Evolutionary conservation across 1,140 invertebrate genomes (phyloP).

Genomic region (Stenopsyche tienmushanensis): DNA sequence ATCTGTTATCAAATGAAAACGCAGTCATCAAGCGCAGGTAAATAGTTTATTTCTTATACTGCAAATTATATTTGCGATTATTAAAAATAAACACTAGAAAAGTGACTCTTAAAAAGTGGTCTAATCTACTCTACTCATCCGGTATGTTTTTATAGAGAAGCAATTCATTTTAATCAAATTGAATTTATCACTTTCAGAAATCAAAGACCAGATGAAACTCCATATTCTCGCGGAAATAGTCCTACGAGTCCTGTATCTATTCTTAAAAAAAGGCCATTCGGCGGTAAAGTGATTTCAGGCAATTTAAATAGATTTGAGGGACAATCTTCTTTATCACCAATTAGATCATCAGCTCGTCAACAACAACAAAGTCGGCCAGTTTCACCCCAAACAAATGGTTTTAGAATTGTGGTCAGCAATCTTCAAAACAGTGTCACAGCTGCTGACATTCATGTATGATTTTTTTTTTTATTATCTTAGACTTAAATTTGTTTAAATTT

Average conservation of each 20-base stretch:
- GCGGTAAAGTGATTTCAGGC: slow-evolving; percentile 42
- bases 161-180: neutral
- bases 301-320: slow-evolving; percentile 19
- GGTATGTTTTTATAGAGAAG: neutral
- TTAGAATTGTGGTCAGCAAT: slow-evolving; percentile 84
- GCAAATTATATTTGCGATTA: no score
- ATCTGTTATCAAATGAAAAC: no score
- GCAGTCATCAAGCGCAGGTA: no score
- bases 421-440: slow-evolving; percentile 81
- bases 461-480: slow-evolving; percentile 3
- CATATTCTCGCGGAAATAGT: slow-evolving; percentile 44
- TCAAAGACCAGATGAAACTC: slow-evolving; percentile 17
- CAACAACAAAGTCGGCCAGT: neutral
- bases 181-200: slow-evolving; percentile 27
- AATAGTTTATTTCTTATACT: no score
- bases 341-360: neutral
- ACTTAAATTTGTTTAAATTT: no score
- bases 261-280: slow-evolving; percentile 50
- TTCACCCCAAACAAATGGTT: slow-evolving; percentile 55
- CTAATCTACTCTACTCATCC: no score
- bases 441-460: slow-evolving; percentile 79
- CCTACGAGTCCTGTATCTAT: slow-evolving; percentile 53
- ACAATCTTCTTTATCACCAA: neutral
- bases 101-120: no score
- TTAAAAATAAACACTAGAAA: neutral